These are phyloP conservation scores for Capreolus pygargus DNA, from an alignment of 2,113 vertebrate species.

Conservation along the genomic window DNA sequence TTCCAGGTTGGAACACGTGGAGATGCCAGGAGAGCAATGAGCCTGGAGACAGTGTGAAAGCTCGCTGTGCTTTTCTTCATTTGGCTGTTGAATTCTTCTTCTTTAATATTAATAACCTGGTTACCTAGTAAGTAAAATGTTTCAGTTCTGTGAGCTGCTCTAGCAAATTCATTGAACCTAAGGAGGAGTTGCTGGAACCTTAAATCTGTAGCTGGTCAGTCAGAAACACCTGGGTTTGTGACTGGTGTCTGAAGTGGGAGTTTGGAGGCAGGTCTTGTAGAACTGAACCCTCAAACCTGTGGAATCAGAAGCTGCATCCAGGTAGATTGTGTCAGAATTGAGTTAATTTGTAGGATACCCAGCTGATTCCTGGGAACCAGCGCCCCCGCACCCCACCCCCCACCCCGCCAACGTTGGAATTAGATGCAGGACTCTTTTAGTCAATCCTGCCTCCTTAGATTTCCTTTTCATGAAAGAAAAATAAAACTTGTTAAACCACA, in stretches of 20 bases:
- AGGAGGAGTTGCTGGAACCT: not conserved
- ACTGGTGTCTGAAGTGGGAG: not conserved
- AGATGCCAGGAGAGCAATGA: not conserved
- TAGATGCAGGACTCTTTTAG: not conserved
- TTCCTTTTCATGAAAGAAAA: not conserved
- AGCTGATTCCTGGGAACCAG: not conserved
- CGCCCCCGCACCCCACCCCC: not conserved
- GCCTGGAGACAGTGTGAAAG: not conserved
- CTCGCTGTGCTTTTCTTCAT: not conserved
- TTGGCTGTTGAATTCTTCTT: not conserved
- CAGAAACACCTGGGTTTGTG: not conserved
- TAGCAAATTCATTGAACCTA: not conserved
- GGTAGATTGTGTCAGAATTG: not conserved
- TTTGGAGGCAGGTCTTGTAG: not conserved
- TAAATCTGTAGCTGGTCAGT: not conserved
- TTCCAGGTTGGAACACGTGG: not conserved
- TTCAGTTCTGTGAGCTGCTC: not conserved
- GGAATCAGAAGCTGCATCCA: not conserved
- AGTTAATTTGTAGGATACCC: not conserved
- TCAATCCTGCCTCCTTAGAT: not conserved
- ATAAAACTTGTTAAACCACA: not conserved
- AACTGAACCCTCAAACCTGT: not conserved
- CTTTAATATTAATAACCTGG: not conserved
- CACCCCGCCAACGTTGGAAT: rapidly evolving
- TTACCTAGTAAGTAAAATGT: not conserved